A percentile compares a stretch with the other conserved stretches of the same genome.
phyloP scores from a whole-genome alignment of 1,140 invertebrate genomes.

The Hesperophylax magnus region DNA sequence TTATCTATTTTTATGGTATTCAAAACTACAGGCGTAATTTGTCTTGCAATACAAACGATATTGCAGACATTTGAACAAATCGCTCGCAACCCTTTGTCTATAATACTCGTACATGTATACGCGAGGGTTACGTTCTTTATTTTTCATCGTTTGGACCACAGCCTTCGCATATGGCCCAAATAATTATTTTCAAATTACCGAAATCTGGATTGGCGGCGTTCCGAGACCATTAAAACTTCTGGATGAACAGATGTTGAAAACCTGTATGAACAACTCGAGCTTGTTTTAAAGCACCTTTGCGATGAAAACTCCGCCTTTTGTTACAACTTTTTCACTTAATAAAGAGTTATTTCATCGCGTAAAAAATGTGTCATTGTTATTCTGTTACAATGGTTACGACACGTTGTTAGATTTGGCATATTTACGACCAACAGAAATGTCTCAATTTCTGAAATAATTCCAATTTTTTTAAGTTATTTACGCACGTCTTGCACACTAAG shows the following conservation, averaged over 20 bases:
- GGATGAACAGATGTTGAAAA: constrained; percentile 24
- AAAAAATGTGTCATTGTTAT: background rate
- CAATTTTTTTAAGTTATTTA: no score
- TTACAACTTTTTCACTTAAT: background rate
- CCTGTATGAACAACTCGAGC: constrained; percentile 12
- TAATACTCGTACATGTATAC: background rate
- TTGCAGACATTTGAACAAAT: background rate
- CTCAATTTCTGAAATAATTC: no score
- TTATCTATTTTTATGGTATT: no score
- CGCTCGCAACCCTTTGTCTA: constrained; percentile 1
- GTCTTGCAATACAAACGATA: no score
- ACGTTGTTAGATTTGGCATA: background rate
- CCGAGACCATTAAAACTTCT: background rate
- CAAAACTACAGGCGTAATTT: no score
- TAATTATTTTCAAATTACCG: constrained; percentile 29
- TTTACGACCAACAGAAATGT: background rate
- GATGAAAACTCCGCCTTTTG: background rate
- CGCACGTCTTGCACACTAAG: no score
- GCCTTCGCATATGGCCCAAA: constrained; percentile 4
- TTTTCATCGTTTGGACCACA: background rate
- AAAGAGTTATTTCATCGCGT: background rate
- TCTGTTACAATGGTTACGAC: background rate
- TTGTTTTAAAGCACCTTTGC: background rate
- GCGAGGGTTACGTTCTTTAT: constrained; percentile 9
- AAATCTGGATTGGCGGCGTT: constrained; percentile 27